Evolutionary conservation across 2,888 invertebrate genomes (phyloP).

Genomic region (Lypha dubia): DNA sequence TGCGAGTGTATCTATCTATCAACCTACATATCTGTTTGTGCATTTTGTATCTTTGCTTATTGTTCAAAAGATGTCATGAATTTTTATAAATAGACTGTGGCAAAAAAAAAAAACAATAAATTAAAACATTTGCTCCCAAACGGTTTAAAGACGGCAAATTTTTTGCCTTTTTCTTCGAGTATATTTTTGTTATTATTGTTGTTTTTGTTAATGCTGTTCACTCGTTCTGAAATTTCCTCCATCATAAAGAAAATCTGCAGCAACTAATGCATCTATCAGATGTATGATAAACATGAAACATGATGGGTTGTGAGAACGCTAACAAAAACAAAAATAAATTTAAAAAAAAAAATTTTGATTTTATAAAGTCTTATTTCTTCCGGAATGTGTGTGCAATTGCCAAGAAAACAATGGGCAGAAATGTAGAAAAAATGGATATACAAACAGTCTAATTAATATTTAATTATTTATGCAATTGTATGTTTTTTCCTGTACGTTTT

Average conservation of each 20-base stretch:
- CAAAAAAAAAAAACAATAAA: constrained; percentile 47
- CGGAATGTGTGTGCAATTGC: constrained; percentile 31
- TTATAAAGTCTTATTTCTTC: constrained; percentile 56
- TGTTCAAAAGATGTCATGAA: constrained; percentile 69
- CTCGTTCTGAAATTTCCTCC: constrained; percentile 55
- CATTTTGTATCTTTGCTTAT: constrained; percentile 49
- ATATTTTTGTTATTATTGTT: neutral
- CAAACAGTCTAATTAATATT: too few relatives aligned
- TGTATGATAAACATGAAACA: constrained; percentile 35
- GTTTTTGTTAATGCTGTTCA: constrained; percentile 14
- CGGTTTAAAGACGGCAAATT: constrained; percentile 47
- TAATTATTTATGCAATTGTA: too few relatives aligned
- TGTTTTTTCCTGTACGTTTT: too few relatives aligned
- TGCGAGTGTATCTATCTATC: too few relatives aligned
- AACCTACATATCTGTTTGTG: constrained; percentile 20
- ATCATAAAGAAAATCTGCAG: constrained; percentile 42
- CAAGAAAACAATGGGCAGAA: constrained; percentile 23
- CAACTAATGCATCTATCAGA: constrained; percentile 57
- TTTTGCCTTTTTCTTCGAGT: constrained; percentile 32
- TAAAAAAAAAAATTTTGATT: neutral
- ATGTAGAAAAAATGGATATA: neutral
- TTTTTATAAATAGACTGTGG: constrained; percentile 70
- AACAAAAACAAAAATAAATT: too few relatives aligned
- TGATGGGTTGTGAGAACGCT: constrained; percentile 42
- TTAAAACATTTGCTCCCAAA: constrained; percentile 33